Evolutionary conservation across 1,140 invertebrate species (phyloP).

Genomic region (Euborellia annulipes): DNA sequence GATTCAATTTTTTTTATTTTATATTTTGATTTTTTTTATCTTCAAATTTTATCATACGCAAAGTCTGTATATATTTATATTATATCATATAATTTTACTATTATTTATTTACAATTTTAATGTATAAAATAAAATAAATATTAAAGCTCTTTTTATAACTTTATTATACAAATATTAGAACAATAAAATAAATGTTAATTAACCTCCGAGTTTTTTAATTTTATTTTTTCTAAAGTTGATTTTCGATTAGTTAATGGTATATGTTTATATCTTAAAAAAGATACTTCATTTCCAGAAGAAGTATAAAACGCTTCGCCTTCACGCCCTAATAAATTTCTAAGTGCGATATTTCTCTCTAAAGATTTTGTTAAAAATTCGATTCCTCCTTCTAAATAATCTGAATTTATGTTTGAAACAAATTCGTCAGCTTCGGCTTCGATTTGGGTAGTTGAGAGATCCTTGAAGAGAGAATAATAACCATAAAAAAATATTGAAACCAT

Average conservation of each 20-base stretch:
- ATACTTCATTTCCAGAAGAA: slow-evolving; percentile 49
- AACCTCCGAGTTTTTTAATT: too few species aligned
- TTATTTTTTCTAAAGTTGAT: slow-evolving; percentile 35
- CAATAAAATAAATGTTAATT: too few species aligned
- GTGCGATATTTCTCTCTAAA: slow-evolving; percentile 50
- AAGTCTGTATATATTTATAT: too few species aligned
- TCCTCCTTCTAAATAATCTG: slow-evolving; percentile 49
- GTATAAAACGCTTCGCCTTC: slow-evolving; percentile 39
- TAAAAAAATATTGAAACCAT: slow-evolving; percentile 37
- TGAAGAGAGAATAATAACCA: slow-evolving; percentile 42
- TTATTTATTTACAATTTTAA: too few species aligned
- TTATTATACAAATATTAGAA: too few species aligned
- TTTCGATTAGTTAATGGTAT: slow-evolving; percentile 43
- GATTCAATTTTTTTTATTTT: too few species aligned
- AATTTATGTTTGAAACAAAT: slow-evolving; percentile 36
- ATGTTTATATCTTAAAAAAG: slow-evolving; percentile 40
- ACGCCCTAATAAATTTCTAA: slow-evolving; percentile 42
- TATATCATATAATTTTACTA: too few species aligned
- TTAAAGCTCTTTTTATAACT: too few species aligned
- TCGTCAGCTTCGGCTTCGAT: slow-evolving; percentile 45
- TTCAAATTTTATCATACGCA: too few species aligned
- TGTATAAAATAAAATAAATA: too few species aligned
- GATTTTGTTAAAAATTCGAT: slow-evolving; percentile 57
- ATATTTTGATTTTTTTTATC: too few species aligned
- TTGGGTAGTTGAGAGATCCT: slow-evolving; percentile 40